A percentile compares a stretch with the other conserved stretches of the same genome.
These are phyloP conservation scores for Orchesella cincta DNA, from an alignment of 1,140 invertebrate genomes.

Conservation along the genomic window DNA sequence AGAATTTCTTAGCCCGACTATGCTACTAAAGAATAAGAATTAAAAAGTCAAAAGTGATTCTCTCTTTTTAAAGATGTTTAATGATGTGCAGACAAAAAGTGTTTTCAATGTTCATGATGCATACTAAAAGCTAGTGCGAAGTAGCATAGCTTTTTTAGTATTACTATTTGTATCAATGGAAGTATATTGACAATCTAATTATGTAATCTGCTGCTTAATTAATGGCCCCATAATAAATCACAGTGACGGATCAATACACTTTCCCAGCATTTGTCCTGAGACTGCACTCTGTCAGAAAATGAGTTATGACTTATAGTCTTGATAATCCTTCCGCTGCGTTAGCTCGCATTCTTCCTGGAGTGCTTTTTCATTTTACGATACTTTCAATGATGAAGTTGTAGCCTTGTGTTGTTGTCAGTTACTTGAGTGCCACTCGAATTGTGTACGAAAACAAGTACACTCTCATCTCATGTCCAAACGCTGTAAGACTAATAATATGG, in stretches of 20 bases:
- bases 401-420: neutral
- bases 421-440: neutral
- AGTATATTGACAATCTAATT: slow-evolving; percentile 20
- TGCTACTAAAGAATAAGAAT: too few species aligned
- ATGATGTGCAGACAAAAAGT: neutral
- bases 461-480: too few species aligned
- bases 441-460: too few species aligned
- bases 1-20: too few species aligned
- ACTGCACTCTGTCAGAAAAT: slow-evolving; percentile 12
- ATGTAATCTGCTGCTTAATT: neutral
- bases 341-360: neutral
- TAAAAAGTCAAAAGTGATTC: too few species aligned
- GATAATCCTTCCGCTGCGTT: slow-evolving; percentile 12
- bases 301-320: slow-evolving; percentile 4
- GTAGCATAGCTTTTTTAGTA: neutral
- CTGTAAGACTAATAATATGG: too few species aligned
- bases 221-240: slow-evolving; percentile 18
- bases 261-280: neutral
- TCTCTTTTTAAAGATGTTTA: too few species aligned
- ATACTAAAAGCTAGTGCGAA: neutral
- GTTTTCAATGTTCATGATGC: neutral
- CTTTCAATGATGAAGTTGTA: neutral
- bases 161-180: neutral
- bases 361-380: neutral
- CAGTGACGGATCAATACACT: slow-evolving; percentile 17